A percentile compares a stretch with the other conserved stretches of the same genome.
Evolutionary conservation across 2,113 vertebrate species (phyloP).

Genomic region (Dunckerocampus dactyliophorus): DNA sequence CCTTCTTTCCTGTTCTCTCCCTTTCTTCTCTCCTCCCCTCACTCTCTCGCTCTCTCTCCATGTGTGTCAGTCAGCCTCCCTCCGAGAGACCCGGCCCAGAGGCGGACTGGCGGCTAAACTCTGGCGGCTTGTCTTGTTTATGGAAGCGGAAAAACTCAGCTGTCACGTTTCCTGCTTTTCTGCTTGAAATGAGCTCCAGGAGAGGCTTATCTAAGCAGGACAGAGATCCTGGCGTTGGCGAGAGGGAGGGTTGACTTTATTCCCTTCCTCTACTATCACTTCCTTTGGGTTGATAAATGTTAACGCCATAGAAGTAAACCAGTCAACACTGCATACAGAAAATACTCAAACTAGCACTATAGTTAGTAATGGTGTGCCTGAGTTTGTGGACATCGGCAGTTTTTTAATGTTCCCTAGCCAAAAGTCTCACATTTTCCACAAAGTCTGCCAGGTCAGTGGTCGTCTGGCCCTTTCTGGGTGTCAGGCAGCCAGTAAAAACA

Average conservation of each 20-base stretch:
- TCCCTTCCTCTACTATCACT: conserved; percentile 86
- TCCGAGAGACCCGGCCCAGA: conserved; percentile 48
- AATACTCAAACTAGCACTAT: neutral
- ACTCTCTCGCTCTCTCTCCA: conserved; percentile 44
- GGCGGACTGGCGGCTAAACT: conserved; percentile 54
- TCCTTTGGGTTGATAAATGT: conserved; percentile 76
- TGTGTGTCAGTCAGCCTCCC: conserved; percentile 27
- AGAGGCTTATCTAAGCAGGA: conserved; percentile 87
- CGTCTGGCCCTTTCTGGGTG: conserved; percentile 21
- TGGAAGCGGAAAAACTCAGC: conserved; percentile 87
- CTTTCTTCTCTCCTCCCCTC: conserved; percentile 44
- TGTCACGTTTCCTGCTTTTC: conserved; percentile 94
- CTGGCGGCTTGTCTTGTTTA: conserved; percentile 75
- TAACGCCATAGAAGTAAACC: neutral
- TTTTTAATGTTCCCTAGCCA: neutral
- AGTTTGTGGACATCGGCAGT: conserved; percentile 9
- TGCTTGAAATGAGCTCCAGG: conserved; percentile 87
- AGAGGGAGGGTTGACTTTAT: conserved; percentile 64
- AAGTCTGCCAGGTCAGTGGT: conserved; percentile 47
- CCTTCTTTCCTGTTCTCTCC: conserved; percentile 48
- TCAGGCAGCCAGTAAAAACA: conserved; percentile 40
- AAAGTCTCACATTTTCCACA: conserved; percentile 58
- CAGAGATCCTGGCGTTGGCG: conserved; percentile 83
- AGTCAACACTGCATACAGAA: neutral
- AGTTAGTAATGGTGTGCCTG: neutral